A percentile compares a stretch with the other conserved stretches of the same genome.
Evolutionary conservation across 2,797 vertebrate species (phyloP).

Genomic region (Todus mexicanus): DNA sequence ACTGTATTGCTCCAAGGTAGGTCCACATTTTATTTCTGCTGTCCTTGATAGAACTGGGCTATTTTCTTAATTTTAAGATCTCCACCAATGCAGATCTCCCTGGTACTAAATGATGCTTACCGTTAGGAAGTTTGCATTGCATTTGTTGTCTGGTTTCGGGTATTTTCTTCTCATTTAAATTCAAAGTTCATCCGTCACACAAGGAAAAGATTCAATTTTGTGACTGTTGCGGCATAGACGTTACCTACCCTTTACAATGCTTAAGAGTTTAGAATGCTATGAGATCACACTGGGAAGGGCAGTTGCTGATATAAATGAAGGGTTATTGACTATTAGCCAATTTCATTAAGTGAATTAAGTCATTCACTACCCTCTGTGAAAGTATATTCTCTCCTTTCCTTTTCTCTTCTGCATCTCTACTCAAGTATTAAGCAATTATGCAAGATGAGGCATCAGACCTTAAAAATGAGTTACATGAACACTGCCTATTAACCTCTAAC

Average conservation of each 20-base stretch:
- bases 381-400: background rate
- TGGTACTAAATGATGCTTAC: background rate
- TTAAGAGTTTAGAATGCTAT: background rate
- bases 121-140: background rate
- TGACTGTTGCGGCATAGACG: background rate
- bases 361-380: background rate
- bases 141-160: background rate
- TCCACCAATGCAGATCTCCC: background rate
- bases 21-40: background rate
- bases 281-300: background rate
- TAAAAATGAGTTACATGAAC: background rate
- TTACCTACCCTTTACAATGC: background rate
- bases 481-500: background rate
- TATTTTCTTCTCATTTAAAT: constrained; percentile 3
- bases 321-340: background rate
- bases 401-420: background rate
- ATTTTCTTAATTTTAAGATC: background rate
- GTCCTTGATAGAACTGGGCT: background rate
- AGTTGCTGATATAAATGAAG: background rate
- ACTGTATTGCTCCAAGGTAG: background rate
- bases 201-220: background rate
- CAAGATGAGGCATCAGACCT: background rate
- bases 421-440: background rate
- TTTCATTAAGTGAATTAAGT: background rate
- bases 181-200: background rate